These are phyloP conservation scores for Leuctra nigra DNA, from an alignment of 2,888 invertebrate genomes.

Conservation along the genomic window DNA sequence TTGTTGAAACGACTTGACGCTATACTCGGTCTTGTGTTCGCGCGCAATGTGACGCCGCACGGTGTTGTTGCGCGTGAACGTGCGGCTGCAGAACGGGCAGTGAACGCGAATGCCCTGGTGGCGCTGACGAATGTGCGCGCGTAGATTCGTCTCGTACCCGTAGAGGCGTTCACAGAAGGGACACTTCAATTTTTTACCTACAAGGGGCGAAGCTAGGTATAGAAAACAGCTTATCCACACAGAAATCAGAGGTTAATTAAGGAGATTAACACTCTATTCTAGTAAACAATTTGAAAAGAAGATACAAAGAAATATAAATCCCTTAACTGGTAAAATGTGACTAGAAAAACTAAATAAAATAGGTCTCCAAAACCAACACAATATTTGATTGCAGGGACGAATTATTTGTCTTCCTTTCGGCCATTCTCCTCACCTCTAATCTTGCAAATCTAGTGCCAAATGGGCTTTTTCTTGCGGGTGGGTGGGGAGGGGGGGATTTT, in stretches of 20 bases:
- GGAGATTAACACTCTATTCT: neutral
- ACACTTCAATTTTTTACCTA: slow-evolving; percentile 88
- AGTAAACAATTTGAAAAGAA: neutral
- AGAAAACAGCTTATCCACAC: neutral
- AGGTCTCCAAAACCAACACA: too few species aligned
- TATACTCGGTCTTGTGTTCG: slow-evolving; percentile 73
- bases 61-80: slow-evolving; percentile 88
- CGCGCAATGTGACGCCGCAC: slow-evolving; percentile 85
- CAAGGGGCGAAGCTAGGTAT: neutral
- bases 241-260: neutral
- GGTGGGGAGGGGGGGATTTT: too few species aligned
- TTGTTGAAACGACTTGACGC: slow-evolving; percentile 57
- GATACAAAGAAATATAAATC: too few species aligned
- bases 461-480: too few species aligned
- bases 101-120: slow-evolving; percentile 89
- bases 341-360: too few species aligned
- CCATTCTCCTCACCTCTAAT: too few species aligned
- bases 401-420: too few species aligned
- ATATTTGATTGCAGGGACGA: too few species aligned
- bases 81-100: slow-evolving; percentile 84
- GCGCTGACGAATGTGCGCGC: slow-evolving; percentile 85
- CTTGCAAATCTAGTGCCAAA: too few species aligned
- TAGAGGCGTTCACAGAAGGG: slow-evolving; percentile 88
- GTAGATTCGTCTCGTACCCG: slow-evolving; percentile 87
- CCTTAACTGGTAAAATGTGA: too few species aligned